Conservation (phyloP, 1,140 invertebrate genomes). For the Ylistrum balloti region DNA sequence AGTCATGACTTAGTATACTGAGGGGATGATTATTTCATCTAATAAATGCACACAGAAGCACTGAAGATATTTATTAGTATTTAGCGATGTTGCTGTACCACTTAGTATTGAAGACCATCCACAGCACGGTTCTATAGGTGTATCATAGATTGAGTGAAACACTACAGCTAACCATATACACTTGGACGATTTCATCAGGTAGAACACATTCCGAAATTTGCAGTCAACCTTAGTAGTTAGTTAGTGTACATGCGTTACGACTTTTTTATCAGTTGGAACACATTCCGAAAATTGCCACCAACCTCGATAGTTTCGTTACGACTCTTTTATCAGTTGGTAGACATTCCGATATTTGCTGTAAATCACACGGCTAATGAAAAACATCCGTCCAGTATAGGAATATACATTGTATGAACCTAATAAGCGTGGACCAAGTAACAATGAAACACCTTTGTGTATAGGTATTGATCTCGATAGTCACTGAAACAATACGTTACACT, state of each 20-base stretch:
- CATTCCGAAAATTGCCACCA: slow-evolving; percentile 32
- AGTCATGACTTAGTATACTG: neutral
- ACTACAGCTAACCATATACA: neutral
- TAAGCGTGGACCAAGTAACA: neutral
- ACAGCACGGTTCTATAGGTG: neutral
- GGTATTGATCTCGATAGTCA: slow-evolving; percentile 1
- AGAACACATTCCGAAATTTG: slow-evolving; percentile 25
- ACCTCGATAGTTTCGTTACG: neutral
- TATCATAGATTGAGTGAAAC: neutral
- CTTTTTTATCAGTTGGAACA: slow-evolving; percentile 28
- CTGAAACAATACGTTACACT: slow-evolving; percentile 17
- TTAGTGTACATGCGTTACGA: neutral
- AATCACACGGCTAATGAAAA: neutral
- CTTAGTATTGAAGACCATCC: neutral
- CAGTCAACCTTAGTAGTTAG: neutral
- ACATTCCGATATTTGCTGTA: neutral
- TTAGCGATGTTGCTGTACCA: neutral
- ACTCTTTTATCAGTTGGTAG: slow-evolving; percentile 18
- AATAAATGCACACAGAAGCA: slow-evolving; percentile 29
- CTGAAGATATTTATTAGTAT: slow-evolving; percentile 36
- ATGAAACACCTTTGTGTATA: neutral
- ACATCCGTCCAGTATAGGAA: neutral
- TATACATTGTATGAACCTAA: neutral
- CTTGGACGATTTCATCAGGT: neutral
- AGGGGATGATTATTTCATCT: slow-evolving; percentile 5